Base-by-base conservation (phyloP, 2,888 invertebrate genomes). In the Epinotia brunnichana region DNA sequence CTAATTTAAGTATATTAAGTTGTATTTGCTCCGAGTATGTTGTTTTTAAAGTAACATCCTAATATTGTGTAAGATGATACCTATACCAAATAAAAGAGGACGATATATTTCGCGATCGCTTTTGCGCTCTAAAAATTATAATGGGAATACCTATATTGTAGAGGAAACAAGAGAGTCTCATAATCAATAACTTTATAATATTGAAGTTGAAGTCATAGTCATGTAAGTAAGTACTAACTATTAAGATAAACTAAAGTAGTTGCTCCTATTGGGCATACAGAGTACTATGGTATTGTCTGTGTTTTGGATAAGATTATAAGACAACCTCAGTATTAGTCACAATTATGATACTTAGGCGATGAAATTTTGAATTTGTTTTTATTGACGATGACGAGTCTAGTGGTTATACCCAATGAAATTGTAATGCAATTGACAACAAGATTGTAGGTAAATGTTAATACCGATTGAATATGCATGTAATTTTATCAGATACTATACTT, bases 161-260 rank as follows among this genome's bases (percentile, higher is more conserved):
- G 69, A 69, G 64, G 35, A 35, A 76, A 82, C 76, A 76, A 63
- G 77, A 76, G 88, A 89, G 87, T 89, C 89, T 89, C 89, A 88
- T 83, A 80, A 82, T 83, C 77, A 79, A 70, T 84, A 83, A 81
- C 75, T 80, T 56, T 78, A 78, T 82, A 80, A 81, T 82, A 83
- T 77, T 68, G 77, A 82, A 80, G 75, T 82, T 80, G 79, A 79
- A 78, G 84, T 88, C 85, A 88, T 86, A 84, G 87, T 86, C 81
- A 64, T 77, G 73, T 86, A 86, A 82, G 84, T 79, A 80, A 82
- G 84, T 78, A 80, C 73, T 79, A 80, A 80, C 56, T 67, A 56
- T 59, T 79, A 78, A 77, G 74, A 69, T 77, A 77, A 70, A 74
- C 73, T 73, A 75, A 79, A 73, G 79, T 81, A 82, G 79, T 74